A percentile compares a stretch with the other conserved stretches of the same genome.
Conservation (phyloP, 2,113 vertebrate genomes). For the Corvus hawaiiensis region DNA sequence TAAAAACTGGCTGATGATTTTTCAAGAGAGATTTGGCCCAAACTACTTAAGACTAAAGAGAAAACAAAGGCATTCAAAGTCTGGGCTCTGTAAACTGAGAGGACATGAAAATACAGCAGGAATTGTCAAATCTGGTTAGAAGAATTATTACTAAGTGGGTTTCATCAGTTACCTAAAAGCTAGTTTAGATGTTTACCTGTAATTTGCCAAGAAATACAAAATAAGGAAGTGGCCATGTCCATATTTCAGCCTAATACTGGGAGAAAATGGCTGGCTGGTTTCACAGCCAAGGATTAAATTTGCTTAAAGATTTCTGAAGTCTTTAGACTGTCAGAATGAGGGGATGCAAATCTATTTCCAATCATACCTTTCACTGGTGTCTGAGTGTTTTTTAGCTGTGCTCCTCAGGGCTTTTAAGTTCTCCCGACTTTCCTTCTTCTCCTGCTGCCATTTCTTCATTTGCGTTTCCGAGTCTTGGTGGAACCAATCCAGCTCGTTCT, state of each 20-base stretch:
- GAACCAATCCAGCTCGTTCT: constrained; percentile 82
- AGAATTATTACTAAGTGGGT: neutral
- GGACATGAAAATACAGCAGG: neutral
- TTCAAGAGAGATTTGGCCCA: neutral
- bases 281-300: neutral
- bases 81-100: neutral
- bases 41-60: neutral
- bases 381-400: constrained; percentile 72
- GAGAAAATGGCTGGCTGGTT: neutral
- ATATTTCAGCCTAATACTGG: neutral
- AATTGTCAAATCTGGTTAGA: neutral
- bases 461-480: constrained; percentile 82
- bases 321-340: neutral
- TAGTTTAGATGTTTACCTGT: neutral
- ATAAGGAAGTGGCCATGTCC: accelerated
- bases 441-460: constrained; percentile 84
- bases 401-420: constrained; percentile 75
- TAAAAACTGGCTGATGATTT: neutral
- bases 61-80: neutral
- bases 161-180: neutral
- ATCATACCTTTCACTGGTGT: constrained; percentile 62
- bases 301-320: neutral
- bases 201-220: neutral
- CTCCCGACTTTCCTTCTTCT: constrained; percentile 86
- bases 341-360: neutral